These are phyloP conservation scores for Trematomus loennbergii DNA, from an alignment of 2,113 vertebrate genomes.

Conservation along the genomic window DNA sequence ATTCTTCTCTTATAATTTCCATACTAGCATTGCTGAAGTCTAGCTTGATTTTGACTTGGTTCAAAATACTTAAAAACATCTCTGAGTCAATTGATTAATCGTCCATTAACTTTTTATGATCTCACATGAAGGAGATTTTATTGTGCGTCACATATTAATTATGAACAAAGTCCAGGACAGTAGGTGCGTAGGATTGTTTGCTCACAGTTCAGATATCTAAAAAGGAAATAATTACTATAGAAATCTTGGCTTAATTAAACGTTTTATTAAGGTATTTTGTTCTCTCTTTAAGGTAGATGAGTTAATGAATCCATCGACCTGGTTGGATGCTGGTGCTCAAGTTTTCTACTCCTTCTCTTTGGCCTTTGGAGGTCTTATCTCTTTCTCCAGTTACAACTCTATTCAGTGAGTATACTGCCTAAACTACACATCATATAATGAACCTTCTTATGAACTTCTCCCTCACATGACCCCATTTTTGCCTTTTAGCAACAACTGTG, in stretches of 20 bases:
- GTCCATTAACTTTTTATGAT: slow-evolving; percentile 1
- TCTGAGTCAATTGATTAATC: background rate
- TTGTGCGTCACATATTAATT: background rate
- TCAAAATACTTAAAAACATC: background rate
- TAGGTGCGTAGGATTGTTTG: background rate
- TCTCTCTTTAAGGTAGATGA: slow-evolving; percentile 85
- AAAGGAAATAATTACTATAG: background rate
- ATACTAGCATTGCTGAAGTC: background rate
- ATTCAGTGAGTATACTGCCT: slow-evolving; percentile 89
- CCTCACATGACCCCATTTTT: background rate
- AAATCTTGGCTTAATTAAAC: background rate
- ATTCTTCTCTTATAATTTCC: background rate
- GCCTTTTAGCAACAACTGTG: slow-evolving; percentile 92
- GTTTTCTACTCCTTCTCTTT: slow-evolving; percentile 97
- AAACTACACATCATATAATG: background rate
- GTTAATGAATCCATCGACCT: slow-evolving; percentile 90
- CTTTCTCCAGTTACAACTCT: slow-evolving; percentile 98
- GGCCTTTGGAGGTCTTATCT: slow-evolving; percentile 97
- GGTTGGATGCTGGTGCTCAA: slow-evolving; percentile 96
- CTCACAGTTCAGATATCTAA: background rate
- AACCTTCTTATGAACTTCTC: background rate
- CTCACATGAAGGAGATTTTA: background rate
- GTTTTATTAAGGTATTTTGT: background rate
- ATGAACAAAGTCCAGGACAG: background rate
- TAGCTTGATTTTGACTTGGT: background rate